Percentiles rank a stretch among this genome's conserved stretches.
phyloP scores from a whole-genome alignment of 2,888 invertebrate genomes.

The Zaprionus obscuricornis region DNA sequence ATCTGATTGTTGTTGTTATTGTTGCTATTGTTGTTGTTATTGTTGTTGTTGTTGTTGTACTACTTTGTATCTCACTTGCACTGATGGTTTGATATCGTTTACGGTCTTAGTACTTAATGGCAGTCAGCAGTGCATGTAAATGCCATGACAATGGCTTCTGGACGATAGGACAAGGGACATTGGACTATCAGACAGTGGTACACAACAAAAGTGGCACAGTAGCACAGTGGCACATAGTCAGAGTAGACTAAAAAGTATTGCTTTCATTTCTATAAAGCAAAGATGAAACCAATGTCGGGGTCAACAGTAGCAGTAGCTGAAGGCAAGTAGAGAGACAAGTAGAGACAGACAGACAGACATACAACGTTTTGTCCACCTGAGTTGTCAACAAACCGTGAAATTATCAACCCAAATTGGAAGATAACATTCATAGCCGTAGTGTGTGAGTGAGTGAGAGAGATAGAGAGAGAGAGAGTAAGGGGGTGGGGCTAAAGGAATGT shows the following conservation, averaged over 20 bases:
- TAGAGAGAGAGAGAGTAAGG: neutral
- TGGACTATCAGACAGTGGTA: neutral
- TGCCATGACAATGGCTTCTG: conserved; percentile 68
- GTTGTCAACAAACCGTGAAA: conserved; percentile 80
- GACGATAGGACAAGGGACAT: neutral
- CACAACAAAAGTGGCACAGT: too few species aligned
- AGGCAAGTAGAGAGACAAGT: conserved; percentile 1
- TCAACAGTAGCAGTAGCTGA: conserved; percentile 15
- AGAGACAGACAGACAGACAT: conserved; percentile 29
- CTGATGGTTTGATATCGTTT: conserved; percentile 20
- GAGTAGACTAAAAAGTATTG: conserved; percentile 47
- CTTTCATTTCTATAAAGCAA: conserved; percentile 33
- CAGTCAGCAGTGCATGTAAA: conserved; percentile 76
- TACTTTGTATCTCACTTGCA: conserved; percentile 31
- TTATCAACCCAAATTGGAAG: conserved; percentile 76
- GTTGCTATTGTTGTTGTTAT: too few species aligned
- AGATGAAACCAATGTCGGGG: conserved; percentile 40
- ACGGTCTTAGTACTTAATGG: conserved; percentile 69
- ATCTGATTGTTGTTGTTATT: too few species aligned
- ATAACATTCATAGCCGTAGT: conserved; percentile 41
- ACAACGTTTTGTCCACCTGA: conserved; percentile 74
- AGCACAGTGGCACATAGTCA: neutral
- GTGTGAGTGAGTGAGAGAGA: neutral
- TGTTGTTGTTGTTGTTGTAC: too few species aligned
- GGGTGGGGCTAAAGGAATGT: neutral